Percentiles rank a stretch among this genome's conserved stretches.
phyloP scores from a whole-genome alignment of 2,113 vertebrate genomes.

The Pangasianodon gigas region DNA sequence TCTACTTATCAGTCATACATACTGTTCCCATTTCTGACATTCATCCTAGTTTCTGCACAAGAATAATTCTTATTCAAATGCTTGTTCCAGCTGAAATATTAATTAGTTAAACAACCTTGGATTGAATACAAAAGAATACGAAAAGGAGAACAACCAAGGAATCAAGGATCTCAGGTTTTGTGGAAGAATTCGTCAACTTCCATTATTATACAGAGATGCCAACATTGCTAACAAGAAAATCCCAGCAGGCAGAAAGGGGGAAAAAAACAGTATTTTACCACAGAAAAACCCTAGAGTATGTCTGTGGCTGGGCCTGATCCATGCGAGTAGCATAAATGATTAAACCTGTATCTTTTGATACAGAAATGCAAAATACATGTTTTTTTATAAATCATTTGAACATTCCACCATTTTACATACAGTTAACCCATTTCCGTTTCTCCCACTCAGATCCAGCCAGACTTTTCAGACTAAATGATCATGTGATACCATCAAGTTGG shows the following conservation, averaged over 20 bases:
- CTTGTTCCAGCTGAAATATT: background rate
- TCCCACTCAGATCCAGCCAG: background rate
- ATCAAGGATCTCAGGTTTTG: background rate
- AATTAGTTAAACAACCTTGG: slow-evolving; percentile 5
- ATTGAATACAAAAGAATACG: background rate
- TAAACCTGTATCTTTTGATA: background rate
- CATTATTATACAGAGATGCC: background rate
- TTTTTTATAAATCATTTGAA: background rate
- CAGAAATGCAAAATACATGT: background rate
- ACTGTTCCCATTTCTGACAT: background rate
- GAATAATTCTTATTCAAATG: background rate
- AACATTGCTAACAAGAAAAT: background rate
- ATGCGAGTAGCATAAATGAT: background rate
- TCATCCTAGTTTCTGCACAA: background rate
- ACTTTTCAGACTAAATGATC: background rate
- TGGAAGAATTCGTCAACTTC: background rate
- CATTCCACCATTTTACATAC: background rate
- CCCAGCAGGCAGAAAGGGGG: background rate
- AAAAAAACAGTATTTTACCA: background rate
- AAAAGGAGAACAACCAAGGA: background rate
- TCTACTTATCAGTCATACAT: background rate
- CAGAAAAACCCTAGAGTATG: background rate
- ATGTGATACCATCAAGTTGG: background rate
- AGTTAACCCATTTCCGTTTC: background rate
- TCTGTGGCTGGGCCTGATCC: background rate